A percentile compares a stretch with the other conserved stretches of the same genome.
phyloP scores from a whole-genome alignment of 2,797 vertebrate genomes.

The Sebastes iracundus region DNA sequence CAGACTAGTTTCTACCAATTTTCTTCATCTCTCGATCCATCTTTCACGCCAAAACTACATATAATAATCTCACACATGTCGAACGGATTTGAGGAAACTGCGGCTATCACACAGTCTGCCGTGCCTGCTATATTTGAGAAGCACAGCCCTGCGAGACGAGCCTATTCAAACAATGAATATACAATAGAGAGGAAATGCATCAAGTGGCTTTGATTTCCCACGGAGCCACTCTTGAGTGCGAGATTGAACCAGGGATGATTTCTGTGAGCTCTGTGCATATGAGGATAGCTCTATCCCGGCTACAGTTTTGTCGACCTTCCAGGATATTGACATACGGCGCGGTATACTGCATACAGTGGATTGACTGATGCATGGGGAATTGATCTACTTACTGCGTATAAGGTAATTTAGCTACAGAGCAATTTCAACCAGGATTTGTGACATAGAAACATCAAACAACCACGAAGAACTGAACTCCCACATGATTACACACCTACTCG shows the following conservation, averaged over 20 bases:
- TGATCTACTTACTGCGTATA: neutral
- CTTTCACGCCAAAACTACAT: neutral
- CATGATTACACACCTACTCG: neutral
- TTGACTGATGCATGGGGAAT: constrained; percentile 3
- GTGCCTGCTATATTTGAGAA: constrained; percentile 45
- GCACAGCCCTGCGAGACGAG: constrained; percentile 22
- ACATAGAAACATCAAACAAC: neutral
- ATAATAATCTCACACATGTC: constrained; percentile 1
- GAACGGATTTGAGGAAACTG: neutral
- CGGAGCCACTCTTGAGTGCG: constrained; percentile 16
- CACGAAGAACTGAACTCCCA: neutral
- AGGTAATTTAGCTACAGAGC: neutral
- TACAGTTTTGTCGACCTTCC: constrained; percentile 27
- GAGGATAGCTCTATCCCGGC: neutral
- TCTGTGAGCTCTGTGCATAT: constrained; percentile 15
- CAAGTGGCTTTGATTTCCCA: constrained; percentile 47
- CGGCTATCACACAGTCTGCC: neutral
- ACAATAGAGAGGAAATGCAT: constrained; percentile 38
- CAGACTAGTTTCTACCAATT: neutral
- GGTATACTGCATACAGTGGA: neutral
- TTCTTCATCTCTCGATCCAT: neutral
- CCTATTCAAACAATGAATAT: constrained; percentile 50
- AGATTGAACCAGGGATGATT: constrained; percentile 46
- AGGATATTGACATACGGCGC: neutral
- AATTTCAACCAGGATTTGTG: neutral